Evolutionary conservation across 2,888 invertebrate species (phyloP).

Genomic region (Ectemnius continuus): DNA sequence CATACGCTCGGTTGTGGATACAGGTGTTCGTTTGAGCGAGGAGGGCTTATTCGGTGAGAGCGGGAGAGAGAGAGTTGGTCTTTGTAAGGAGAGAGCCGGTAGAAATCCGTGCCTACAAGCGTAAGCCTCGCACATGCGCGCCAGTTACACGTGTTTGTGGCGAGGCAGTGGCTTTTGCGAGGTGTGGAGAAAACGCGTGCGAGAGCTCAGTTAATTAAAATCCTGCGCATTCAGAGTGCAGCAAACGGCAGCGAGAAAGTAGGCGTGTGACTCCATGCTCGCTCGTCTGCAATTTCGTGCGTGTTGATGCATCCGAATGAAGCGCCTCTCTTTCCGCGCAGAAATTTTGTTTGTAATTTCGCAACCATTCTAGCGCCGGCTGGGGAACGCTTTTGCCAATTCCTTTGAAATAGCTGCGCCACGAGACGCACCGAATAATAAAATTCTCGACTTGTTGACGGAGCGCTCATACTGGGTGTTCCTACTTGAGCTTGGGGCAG

Average conservation of each 20-base stretch:
- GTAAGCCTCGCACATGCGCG: background rate
- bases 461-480: too few species aligned
- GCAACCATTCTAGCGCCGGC: background rate
- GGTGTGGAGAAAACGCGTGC: conserved; percentile 41
- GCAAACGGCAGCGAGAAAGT: background rate
- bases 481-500: too few species aligned
- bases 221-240: conserved; percentile 39
- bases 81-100: background rate
- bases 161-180: conserved; percentile 47
- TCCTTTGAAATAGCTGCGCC: background rate
- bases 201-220: conserved; percentile 67
- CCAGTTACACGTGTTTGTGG: conserved; percentile 34
- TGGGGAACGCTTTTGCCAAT: background rate
- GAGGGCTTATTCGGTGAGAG: too few species aligned
- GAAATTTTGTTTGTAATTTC: background rate
- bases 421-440: too few species aligned
- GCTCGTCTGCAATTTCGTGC: background rate
- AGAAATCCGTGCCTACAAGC: conserved; percentile 19
- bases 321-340: background rate
- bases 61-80: background rate
- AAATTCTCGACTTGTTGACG: too few species aligned
- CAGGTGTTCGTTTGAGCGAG: background rate
- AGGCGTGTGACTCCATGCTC: background rate
- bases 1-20: background rate
- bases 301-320: background rate